Percentiles rank a stretch among this genome's conserved stretches.
Evolutionary conservation across 2,888 invertebrate genomes (phyloP).

Genomic region (Escarpia spicata): DNA sequence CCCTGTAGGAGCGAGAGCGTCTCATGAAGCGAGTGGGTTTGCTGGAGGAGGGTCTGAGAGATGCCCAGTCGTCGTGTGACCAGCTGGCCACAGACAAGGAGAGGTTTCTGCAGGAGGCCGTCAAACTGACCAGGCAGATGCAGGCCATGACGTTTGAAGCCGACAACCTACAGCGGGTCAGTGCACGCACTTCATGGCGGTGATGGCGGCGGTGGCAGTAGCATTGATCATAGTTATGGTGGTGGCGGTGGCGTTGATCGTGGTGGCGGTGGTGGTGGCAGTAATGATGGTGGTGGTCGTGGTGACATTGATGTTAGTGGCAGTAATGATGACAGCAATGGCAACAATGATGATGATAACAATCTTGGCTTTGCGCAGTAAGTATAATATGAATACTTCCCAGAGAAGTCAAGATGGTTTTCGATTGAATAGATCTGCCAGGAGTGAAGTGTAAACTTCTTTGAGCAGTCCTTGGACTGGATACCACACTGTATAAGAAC

Average conservation of each 20-base stretch:
- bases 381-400: too few species aligned
- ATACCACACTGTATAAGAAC: too few species aligned
- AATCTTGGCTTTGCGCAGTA: too few species aligned
- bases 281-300: neutral
- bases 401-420: too few species aligned
- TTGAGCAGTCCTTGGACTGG: too few species aligned
- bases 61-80: constrained; percentile 50
- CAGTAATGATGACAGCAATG: neutral
- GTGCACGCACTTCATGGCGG: neutral
- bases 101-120: constrained; percentile 55
- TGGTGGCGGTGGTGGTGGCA: neutral
- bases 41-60: constrained; percentile 51
- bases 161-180: neutral
- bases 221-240: neutral
- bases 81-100: constrained; percentile 54
- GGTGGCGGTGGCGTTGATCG: neutral
- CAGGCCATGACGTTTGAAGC: constrained; percentile 42
- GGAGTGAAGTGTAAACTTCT: neutral
- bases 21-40: constrained; percentile 48
- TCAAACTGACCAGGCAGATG: constrained; percentile 52
- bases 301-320: neutral
- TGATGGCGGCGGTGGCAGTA: constrained; percentile 28
- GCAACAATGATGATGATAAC: neutral
- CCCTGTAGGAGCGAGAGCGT: constrained; percentile 52
- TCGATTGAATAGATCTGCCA: too few species aligned